Base-by-base conservation (phyloP, 2,888 invertebrate species). In the Baccha elongata region DNA sequence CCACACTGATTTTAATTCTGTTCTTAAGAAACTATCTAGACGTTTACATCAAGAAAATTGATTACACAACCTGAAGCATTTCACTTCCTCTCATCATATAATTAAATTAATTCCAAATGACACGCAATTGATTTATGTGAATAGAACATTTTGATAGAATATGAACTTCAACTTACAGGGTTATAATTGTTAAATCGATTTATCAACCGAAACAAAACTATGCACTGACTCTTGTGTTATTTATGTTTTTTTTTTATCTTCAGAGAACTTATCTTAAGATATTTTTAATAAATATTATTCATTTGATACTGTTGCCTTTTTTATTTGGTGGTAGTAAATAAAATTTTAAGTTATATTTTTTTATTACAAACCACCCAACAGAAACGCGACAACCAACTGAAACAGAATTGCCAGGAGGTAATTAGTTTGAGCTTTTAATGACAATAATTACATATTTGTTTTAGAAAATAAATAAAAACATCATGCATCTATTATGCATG, bases 21-120 rank as follows among this genome's bases (percentile, higher is more conserved):
- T 11, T 62, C 21, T 55, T 7, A 1, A 7, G 3, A 21, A 44
- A 32, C 17, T 29, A 11, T 19, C 11, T 10, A 50, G 7, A 50
- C 26, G 10, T 26, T 53, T 48, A 21, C 5, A 50, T 42, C 13
- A 17, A 3, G 21, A 19, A 29, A 52, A 52, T n/a, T 50, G 13
- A 44, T 68, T 75, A 75, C 10, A 68, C 68, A 68, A 75, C 60
- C n/a, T 13, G 11, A 32, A 32, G 29, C 29, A 6, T 19, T n/a
- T 6, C 3, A 3, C 26, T n/a, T n/a, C n/a, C n/a, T n/a, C n/a
- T n/a, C n/a, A 29, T 11, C 1, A 52, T 13, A 0, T 17, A 17
- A 11, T 52, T 6, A 29, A 6, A 52, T 52, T n/a, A 50, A 10
- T 10, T 26, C 1, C 26, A 1, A 50, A 15, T 46, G n/a, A 2